Evolutionary conservation across 2,888 invertebrate genomes (phyloP), one percentile per base, ranked within the genome.

Genomic region (Heteropelma amictum): DNA sequence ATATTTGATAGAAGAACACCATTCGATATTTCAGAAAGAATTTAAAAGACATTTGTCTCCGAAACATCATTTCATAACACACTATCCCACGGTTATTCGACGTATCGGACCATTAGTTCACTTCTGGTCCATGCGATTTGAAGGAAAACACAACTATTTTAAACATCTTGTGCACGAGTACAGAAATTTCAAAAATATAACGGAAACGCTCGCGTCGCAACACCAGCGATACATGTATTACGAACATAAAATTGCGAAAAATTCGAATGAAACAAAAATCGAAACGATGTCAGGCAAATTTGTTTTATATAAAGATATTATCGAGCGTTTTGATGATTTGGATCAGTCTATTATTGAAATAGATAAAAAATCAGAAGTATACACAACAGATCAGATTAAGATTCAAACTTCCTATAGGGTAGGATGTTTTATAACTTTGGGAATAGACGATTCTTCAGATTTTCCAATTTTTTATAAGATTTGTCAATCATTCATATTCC

Each of bases 51-150:
- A 74, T 42, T 33, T 76, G 21, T 42, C 42, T n/a, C 77, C 74
- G 12, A 75, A 77, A 38, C 74, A 74, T 54, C 77, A 77, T 56
- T 73, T 70, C 28, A 71, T 77, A 64, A 8, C 58, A 30, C 74
- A 77, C 33, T 77, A 77, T 63, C 54, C 74, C 21, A 38, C 33
- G 3, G 38, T 70, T 8, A 77, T 75, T 42, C 5, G n/a, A 30
- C 26, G 26, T 1, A 61, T 71, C 30, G 77, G 74, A 10, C 77
- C 77, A 8, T n/a, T 74, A 2, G 14, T 65, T 6, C 30, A 30
- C 26, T 70, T 54, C 26, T 77, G 74, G 74, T n/a, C 70, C 7
- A 54, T 74, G 65, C 21, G 77, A 17, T 74, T 49, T 12, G 70
- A 76, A 42, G 60, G 58, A 10, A 67, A 72, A 21, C 73, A 76